Base-by-base conservation (phyloP, 1,140 invertebrate genomes). In the Anastrepha ludens region DNA sequence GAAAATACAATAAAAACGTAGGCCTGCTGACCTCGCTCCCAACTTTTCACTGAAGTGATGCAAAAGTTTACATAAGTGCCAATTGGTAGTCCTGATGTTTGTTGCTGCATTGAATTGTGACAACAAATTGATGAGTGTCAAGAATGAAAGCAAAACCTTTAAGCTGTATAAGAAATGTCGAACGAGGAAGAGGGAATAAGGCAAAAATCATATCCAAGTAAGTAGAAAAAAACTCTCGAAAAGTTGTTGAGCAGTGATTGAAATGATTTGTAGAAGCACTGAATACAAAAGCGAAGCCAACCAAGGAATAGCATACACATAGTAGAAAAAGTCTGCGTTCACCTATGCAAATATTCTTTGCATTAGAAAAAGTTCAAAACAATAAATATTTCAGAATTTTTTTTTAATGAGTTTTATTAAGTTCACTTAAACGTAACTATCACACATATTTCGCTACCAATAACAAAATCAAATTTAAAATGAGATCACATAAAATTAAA, bases 71-170 rank as follows among this genome's bases (percentile, higher is more conserved):
- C 29, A 29, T 29, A 74, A 74, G 41, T 74, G 67, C 67, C 67
- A 74, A 15, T 4, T 44, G 41, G 39, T 74, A 74, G 44, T 44
- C 67, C 65, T 11, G 11, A 7, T 67, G 65, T 29, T 41, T 64
- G 62, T 20, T 64, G 62, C 62, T 29, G 64, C 64, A 39, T 41
- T 41, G 64, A 74, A 74, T 44, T 47, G 67, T 74, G 67, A 74
- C 67, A 74, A 74, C 67, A 74, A 74, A 74, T 44, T 44, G 41
- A 74, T 44, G 67, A 74, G 39, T 74, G 67, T 74, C 67, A 74
- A 44, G 67, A 74, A 41, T 74, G 67, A 44, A 74, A 41, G 67
- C 39, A 41, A 47, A 74, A 74, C 15, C 67, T 74, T 6, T 11
- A 7, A n/a, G 15, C 67, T 47, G 11, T 41, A 29, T 29, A 29